Evolutionary conservation across 2,113 vertebrate genomes (phyloP).

Genomic region (Crotalus horridus): DNA sequence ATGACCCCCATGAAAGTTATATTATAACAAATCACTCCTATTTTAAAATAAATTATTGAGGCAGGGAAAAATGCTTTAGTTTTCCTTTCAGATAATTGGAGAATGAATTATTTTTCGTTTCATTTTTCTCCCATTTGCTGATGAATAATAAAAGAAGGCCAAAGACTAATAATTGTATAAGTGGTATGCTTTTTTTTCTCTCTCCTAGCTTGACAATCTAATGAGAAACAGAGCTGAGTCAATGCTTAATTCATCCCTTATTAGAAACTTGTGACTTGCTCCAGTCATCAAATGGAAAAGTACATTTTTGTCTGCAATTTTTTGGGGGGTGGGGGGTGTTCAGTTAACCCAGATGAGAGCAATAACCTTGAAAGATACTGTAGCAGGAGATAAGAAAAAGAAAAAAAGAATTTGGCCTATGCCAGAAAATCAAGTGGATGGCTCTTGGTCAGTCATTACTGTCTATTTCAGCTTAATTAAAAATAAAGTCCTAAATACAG

Average conservation of each 20-base stretch:
- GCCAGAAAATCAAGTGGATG: neutral
- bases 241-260: neutral
- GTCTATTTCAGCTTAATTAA: neutral
- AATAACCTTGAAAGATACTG: neutral
- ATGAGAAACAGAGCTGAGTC: neutral
- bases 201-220: neutral
- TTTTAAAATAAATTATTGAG: neutral
- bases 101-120: neutral
- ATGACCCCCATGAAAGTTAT: neutral
- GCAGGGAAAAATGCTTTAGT: neutral
- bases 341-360: neutral
- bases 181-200: neutral
- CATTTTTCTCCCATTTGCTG: neutral
- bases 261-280: neutral
- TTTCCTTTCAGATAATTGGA: conserved; percentile 25
- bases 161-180: neutral
- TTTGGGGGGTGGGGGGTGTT: neutral
- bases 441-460: neutral
- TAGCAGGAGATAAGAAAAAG: neutral
- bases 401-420: neutral
- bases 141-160: conserved; percentile 22
- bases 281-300: neutral
- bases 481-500: neutral
- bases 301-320: neutral
- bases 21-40: neutral